phyloP scores from a whole-genome alignment of 1,140 invertebrate genomes.

The Plutomurus gul region DNA sequence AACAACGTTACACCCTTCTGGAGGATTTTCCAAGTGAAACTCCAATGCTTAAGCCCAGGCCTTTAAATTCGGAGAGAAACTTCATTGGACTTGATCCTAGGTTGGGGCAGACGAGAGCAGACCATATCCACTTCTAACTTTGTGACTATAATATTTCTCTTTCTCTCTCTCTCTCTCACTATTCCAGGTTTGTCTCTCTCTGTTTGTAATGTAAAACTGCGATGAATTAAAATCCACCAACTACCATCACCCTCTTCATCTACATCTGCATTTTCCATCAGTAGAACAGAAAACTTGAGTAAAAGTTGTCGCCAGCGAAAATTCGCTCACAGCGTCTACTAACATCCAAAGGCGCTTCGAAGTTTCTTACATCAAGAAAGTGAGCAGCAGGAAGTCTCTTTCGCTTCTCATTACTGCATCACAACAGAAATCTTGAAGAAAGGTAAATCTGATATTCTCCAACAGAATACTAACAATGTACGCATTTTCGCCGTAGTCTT shows the following conservation, averaged over 20 bases:
- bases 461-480: no score
- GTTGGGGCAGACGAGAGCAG: slow-evolving; percentile 7
- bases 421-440: no score
- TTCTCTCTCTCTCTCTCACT: neutral
- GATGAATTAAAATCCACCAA: slow-evolving; percentile 29
- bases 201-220: slow-evolving; percentile 3
- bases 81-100: slow-evolving; percentile 8
- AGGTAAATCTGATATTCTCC: no score
- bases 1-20: slow-evolving; percentile 33
- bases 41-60: slow-evolving; percentile 18
- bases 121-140: slow-evolving; percentile 20
- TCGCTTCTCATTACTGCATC: no score
- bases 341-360: neutral
- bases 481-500: no score
- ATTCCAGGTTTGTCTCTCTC: neutral
- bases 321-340: neutral
- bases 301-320: neutral
- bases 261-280: slow-evolving; percentile 27
- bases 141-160: neutral
- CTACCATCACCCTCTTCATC: slow-evolving; percentile 14
- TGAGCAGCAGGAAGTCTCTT: no score
- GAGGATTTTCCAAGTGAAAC: slow-evolving; percentile 26
- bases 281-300: neutral
- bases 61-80: neutral
- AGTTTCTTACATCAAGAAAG: neutral